These are phyloP conservation scores for Chrysopilus asiliformis DNA, from an alignment of 2,888 invertebrate species.

Conservation along the genomic window DNA sequence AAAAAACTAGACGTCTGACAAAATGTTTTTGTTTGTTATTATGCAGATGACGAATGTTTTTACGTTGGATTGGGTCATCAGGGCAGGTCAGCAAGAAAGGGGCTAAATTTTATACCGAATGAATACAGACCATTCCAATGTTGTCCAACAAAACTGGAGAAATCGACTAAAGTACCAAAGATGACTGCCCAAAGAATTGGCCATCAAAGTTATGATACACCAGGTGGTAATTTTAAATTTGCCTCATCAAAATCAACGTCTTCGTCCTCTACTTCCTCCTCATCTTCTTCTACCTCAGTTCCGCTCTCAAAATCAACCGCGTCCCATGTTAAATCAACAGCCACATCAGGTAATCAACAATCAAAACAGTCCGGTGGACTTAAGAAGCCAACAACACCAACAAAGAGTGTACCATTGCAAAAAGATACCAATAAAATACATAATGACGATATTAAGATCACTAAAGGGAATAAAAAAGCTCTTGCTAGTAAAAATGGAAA, in stretches of 20 bases:
- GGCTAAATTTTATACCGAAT: constrained; percentile 38
- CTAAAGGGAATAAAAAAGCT: constrained; percentile 35
- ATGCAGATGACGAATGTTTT: constrained; percentile 93
- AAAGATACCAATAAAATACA: constrained; percentile 5
- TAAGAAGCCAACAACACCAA: constrained; percentile 29
- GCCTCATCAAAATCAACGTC: constrained; percentile 20
- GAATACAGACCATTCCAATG: constrained; percentile 82
- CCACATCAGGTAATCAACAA: constrained; percentile 15
- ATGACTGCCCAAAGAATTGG: constrained; percentile 41
- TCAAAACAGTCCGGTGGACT: constrained; percentile 20
- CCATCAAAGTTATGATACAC: constrained; percentile 19
- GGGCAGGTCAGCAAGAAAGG: constrained; percentile 32
- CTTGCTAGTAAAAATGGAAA: constrained; percentile 36
- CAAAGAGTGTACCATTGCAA: constrained; percentile 14
- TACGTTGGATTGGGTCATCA: constrained; percentile 89
- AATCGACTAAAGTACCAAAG: constrained; percentile 68
- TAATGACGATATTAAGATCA: constrained; percentile 14
- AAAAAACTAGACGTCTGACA: constrained; percentile 46
- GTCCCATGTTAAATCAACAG: constrained; percentile 16
- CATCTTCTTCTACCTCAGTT: constrained; percentile 14
- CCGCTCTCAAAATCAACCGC: constrained; percentile 12
- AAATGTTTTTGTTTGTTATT: constrained; percentile 62
- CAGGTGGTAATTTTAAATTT: constrained; percentile 20
- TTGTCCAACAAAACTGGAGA: constrained; percentile 75
- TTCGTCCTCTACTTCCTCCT: constrained; percentile 20